A percentile compares a stretch with the other conserved stretches of the same genome.
phyloP scores from a whole-genome alignment of 2,888 invertebrate genomes.

The Mythimna albipuncta region DNA sequence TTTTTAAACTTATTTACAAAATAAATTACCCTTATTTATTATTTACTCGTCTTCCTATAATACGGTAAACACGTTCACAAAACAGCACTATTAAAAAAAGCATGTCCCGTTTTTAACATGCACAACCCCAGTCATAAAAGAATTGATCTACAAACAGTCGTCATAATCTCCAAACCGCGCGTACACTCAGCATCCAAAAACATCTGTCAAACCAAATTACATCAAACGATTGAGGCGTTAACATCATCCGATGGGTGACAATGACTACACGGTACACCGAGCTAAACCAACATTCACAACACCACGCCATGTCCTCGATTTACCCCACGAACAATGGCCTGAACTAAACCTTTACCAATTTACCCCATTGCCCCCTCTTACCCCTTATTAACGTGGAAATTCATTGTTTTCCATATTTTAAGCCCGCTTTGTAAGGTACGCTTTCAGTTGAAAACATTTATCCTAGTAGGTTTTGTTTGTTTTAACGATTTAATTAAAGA shows the following conservation, averaged over 20 bases:
- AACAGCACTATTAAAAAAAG: background rate
- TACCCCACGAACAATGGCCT: conserved; percentile 73
- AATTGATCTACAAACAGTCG: conserved; percentile 33
- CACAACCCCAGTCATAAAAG: conserved; percentile 14
- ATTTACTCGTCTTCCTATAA: background rate
- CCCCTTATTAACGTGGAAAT: conserved; percentile 85
- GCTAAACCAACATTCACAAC: conserved; percentile 82
- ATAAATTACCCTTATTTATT: too few relatives aligned
- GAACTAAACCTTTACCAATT: conserved; percentile 65
- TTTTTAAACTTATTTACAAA: too few relatives aligned
- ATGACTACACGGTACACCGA: conserved; percentile 81
- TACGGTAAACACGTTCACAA: background rate
- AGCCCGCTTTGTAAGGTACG: conserved; percentile 75
- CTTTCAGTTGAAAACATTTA: conserved; percentile 70
- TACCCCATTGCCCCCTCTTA: conserved; percentile 68
- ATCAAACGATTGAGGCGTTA: conserved; percentile 75
- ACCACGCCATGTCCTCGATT: conserved; percentile 75
- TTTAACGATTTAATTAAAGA: conserved; percentile 71
- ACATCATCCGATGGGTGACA: conserved; percentile 83
- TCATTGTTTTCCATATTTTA: conserved; percentile 89
- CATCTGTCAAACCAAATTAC: conserved; percentile 83
- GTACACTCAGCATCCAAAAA: conserved; percentile 66
- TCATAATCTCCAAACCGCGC: conserved; percentile 46
- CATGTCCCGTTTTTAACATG: conserved; percentile 3
- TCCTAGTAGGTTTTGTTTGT: conserved; percentile 74